Evolutionary conservation across 1,140 invertebrate species (phyloP).

Genomic region (Lepidostoma basale): DNA sequence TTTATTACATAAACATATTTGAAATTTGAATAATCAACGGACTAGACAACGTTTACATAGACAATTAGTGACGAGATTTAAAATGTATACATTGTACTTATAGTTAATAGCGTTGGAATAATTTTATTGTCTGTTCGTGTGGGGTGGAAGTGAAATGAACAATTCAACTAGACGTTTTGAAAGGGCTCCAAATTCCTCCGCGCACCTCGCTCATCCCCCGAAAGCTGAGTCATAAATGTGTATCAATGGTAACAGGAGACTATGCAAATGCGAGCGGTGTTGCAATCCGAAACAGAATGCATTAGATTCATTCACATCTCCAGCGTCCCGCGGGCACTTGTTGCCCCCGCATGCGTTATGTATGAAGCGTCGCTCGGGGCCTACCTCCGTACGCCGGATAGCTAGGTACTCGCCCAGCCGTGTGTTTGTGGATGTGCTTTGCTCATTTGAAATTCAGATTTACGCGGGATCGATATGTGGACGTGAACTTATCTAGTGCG

Average conservation of each 20-base stretch:
- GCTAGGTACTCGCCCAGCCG: background rate
- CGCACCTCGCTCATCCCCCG: no score
- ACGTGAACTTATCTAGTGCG: slow-evolving; percentile 38
- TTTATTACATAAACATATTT: no score
- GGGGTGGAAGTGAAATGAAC: no score
- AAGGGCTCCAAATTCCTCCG: background rate
- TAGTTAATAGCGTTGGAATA: no score
- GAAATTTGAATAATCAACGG: no score
- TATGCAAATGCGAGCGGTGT: slow-evolving; percentile 15
- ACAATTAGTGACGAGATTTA: no score
- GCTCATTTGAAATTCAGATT: slow-evolving; percentile 45
- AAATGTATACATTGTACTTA: no score
- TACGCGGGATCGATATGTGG: slow-evolving; percentile 40
- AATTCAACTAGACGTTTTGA: background rate
- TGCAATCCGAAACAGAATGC: slow-evolving; percentile 25
- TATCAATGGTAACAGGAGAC: slow-evolving; percentile 12
- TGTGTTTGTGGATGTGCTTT: slow-evolving; percentile 25
- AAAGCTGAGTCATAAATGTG: slow-evolving; percentile 14
- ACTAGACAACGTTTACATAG: no score
- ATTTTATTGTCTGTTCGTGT: no score
- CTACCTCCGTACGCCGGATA: background rate
- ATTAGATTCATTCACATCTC: slow-evolving; percentile 29
- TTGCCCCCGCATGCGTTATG: slow-evolving; percentile 40
- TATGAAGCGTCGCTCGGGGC: slow-evolving; percentile 36
- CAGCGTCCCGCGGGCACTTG: slow-evolving; percentile 34